Base-by-base conservation (phyloP, 2,888 invertebrate species). In the Hoplodrina ambigua region DNA sequence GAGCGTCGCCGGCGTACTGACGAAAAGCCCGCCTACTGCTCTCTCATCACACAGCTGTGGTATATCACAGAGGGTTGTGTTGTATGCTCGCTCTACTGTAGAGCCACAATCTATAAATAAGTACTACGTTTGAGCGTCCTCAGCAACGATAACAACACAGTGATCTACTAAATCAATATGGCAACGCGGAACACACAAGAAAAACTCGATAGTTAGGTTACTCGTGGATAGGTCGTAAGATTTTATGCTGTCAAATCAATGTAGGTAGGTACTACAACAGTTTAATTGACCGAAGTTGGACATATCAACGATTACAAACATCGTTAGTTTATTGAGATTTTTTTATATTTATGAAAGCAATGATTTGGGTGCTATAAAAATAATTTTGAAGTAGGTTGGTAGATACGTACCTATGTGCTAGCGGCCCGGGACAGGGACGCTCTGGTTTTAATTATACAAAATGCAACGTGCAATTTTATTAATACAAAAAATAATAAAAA, bases 1-100 rank as follows among this genome's bases (percentile, higher is more conserved):
- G 87, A 85, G 84, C 87, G 86, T 83, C 83, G 86, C 87, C 88
- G 86, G 75, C 82, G 79, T 78, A 90, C 89, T 46, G 44, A 20
- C 59, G 46, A 37, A 63, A 68, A 64, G 64, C 62, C 64, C 59
- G 80, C 56, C 70, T 62, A 56, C n/a, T 56, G 44, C 44, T 50
- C 55, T 59, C 64, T 58, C 69, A 63, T 80, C 77, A 64, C 33
- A 64, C 77, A 74, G 66, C 66, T 70, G 69, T 56, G 55, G 56
- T 59, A 68, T 69, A 80, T 68, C 80, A 67, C 69, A 55, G 56
- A 67, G 49, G 53, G 59, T 55, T 66, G 63, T 66, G 65, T 46
- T 46, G 46, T 46, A 46, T 65, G 70, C 49, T 79, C n/a, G n/a
- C 60, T 56, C 60, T 53, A 65, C 69, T 52, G 55, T 67, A 63